Evolutionary conservation across 2,797 vertebrate species (phyloP).

Genomic region (Rousettus madagascariensis): DNA sequence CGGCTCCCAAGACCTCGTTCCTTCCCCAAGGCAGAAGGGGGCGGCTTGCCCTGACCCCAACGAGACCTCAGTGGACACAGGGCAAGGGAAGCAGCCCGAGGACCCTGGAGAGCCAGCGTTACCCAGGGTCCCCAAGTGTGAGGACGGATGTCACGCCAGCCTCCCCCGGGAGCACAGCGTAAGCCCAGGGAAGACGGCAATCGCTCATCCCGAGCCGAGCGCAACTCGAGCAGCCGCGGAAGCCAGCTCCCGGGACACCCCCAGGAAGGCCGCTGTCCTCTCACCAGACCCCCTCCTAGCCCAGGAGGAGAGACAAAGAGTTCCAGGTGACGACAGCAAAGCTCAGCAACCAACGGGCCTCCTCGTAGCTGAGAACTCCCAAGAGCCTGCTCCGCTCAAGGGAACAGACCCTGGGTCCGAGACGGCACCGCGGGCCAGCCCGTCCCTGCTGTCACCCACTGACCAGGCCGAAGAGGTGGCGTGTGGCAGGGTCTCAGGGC

Average conservation of each 20-base stretch:
- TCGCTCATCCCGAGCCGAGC: neutral
- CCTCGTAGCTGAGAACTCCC: neutral
- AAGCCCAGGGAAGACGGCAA: neutral
- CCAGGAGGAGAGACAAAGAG: neutral
- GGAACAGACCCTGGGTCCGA: neutral
- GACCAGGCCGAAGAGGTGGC: neutral
- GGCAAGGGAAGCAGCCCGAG: neutral
- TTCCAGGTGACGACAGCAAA: neutral
- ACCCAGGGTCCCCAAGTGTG: neutral
- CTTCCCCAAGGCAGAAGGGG: conserved; percentile 82
- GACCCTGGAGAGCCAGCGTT: conserved; percentile 54
- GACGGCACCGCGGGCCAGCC: neutral
- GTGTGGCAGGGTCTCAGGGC: conserved; percentile 1
- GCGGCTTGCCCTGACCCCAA: conserved; percentile 71
- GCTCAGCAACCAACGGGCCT: neutral
- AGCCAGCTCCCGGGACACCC: neutral
- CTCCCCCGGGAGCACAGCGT: accelerated
- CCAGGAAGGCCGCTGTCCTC: neutral
- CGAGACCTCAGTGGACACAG: conserved; percentile 16
- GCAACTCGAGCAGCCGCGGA: neutral
- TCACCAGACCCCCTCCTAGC: accelerated
- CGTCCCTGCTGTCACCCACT: neutral
- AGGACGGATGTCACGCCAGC: neutral
- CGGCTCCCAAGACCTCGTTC: conserved; percentile 84
- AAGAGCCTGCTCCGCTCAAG: neutral